Conservation (phyloP, 2,113 vertebrate species). For the Sardina pilchardus region DNA sequence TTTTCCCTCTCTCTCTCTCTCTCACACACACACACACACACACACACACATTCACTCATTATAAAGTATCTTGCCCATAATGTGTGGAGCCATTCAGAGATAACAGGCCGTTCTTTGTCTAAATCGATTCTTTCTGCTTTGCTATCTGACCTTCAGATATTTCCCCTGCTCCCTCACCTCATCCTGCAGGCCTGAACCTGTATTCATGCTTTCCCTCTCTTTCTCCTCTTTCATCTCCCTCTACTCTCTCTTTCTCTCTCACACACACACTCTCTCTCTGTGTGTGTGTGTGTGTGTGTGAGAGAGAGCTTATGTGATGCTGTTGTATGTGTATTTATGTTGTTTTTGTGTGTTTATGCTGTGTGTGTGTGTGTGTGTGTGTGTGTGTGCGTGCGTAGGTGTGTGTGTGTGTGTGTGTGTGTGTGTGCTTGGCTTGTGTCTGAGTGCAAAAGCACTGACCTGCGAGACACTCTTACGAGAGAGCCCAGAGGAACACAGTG, state of each 20-base stretch:
- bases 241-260: not conserved
- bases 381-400: not conserved
- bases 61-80: not conserved
- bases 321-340: no score
- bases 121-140: conserved; percentile 24
- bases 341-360: not conserved
- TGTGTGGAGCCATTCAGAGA: conserved; percentile 37
- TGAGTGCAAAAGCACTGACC: not conserved
- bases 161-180: not conserved
- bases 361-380: not conserved
- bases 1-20: conserved; percentile 11
- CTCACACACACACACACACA: not conserved
- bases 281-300: not conserved
- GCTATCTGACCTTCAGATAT: conserved; percentile 15
- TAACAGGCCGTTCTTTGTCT: conserved; percentile 38
- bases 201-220: not conserved
- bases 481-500: not conserved
- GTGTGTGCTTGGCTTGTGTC: not conserved
- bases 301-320: no score
- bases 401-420: not conserved
- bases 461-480: not conserved
- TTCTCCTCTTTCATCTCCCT: not conserved
- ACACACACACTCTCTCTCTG: not conserved
- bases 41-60: not conserved
- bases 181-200: not conserved